Conservation (phyloP, 2,797 vertebrate species). For the Onychomys arenicola region DNA sequence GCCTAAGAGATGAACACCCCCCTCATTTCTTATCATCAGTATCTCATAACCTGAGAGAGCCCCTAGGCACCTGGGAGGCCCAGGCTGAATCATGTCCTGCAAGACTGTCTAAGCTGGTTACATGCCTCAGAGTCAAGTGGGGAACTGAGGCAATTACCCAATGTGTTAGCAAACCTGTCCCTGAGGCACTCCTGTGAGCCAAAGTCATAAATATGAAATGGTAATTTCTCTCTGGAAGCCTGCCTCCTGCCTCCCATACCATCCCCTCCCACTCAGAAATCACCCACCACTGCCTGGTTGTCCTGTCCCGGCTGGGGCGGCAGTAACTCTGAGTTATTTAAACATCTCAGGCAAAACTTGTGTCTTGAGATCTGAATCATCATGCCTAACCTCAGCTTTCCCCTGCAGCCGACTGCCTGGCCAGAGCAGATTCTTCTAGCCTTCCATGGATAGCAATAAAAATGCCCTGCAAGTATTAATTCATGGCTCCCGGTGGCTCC, state of each 20-base stretch:
- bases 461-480: conserved; percentile 17
- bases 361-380: conserved; percentile 72
- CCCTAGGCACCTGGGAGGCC: neutral
- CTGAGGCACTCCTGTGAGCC: conserved; percentile 71
- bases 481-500: neutral
- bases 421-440: conserved; percentile 27
- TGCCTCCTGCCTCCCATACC: conserved; percentile 69
- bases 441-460: conserved; percentile 37
- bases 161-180: conserved; percentile 75
- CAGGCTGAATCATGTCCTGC: neutral
- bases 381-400: conserved; percentile 49
- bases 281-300: conserved; percentile 77
- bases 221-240: conserved; percentile 80
- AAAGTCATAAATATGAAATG: conserved; percentile 82
- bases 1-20: neutral
- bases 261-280: conserved; percentile 78
- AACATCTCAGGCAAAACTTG: conserved; percentile 68
- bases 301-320: conserved; percentile 57
- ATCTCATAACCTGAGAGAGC: neutral
- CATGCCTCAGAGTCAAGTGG: conserved; percentile 35
- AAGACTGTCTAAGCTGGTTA: conserved; percentile 13
- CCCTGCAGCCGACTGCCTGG: conserved; percentile 36
- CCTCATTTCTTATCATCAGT: neutral
- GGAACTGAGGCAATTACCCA: conserved; percentile 78
- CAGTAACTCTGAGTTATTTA: conserved; percentile 74